Percentiles rank a stretch among this genome's conserved stretches.
phyloP scores from a whole-genome alignment of 2,797 vertebrate species.

The Phataginus tricuspis region DNA sequence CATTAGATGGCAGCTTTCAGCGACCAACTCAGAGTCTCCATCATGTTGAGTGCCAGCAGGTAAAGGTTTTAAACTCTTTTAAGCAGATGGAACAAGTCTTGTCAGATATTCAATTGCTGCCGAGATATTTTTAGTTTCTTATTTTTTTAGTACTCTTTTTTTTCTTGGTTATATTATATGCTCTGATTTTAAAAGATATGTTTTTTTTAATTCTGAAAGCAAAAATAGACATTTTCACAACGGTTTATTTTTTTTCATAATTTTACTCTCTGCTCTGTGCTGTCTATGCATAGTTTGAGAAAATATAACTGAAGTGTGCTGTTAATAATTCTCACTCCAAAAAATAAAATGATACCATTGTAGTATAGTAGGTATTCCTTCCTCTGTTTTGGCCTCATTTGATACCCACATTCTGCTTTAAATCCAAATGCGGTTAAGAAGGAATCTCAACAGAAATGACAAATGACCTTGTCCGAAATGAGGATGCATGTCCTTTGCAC shows the following conservation, averaged over 20 bases:
- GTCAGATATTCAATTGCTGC: constrained; percentile 83
- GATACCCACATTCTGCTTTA: neutral
- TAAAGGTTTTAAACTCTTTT: constrained; percentile 81
- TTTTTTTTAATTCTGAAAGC: constrained; percentile 71
- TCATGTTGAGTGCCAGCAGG: constrained; percentile 78
- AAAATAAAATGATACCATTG: neutral
- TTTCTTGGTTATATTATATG: constrained; percentile 78
- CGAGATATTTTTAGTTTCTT: constrained; percentile 83
- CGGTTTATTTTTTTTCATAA: constrained; percentile 53
- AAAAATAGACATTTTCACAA: constrained; percentile 64
- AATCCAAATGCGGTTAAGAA: neutral
- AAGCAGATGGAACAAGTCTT: constrained; percentile 83
- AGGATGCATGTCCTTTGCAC: neutral
- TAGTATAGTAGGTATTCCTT: neutral
- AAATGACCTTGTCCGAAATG: neutral
- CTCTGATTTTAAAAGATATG: constrained; percentile 76
- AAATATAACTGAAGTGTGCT: neutral
- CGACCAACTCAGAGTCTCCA: constrained; percentile 73
- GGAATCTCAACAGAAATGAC: neutral
- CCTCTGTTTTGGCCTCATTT: neutral
- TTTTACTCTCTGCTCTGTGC: constrained; percentile 37
- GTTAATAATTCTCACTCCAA: neutral
- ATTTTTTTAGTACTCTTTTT: constrained; percentile 69
- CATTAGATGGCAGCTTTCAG: constrained; percentile 80
- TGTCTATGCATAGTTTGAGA: neutral